These are phyloP conservation scores for Myotis daubentonii DNA, from an alignment of 2,797 vertebrate genomes.

Conservation along the genomic window DNA sequence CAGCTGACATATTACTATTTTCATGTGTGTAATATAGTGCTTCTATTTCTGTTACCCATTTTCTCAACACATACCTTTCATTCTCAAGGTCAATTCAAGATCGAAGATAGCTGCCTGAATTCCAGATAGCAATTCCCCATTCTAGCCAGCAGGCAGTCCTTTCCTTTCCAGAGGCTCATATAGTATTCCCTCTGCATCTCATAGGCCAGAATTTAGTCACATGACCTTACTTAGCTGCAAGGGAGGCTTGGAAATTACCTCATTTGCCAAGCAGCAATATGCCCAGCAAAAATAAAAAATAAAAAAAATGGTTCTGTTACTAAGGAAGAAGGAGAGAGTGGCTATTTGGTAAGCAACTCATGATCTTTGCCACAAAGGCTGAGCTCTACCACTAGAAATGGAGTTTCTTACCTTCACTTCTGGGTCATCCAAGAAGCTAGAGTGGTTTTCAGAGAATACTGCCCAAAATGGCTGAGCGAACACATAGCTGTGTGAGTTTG, in stretches of 20 bases:
- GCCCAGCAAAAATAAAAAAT: not conserved
- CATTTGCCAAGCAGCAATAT: not conserved
- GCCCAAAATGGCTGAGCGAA: not conserved
- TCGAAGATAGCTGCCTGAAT: not conserved
- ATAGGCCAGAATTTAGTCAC: not conserved
- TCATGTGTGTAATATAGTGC: not conserved
- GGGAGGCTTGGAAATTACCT: not conserved
- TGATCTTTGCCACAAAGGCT: not conserved
- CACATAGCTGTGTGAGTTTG: not conserved
- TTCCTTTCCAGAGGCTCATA: not conserved
- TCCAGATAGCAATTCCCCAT: not conserved
- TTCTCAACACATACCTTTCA: not conserved
- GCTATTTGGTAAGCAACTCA: not conserved
- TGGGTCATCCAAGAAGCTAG: not conserved
- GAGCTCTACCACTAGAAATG: not conserved
- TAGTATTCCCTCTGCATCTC: not conserved
- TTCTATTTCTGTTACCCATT: not conserved
- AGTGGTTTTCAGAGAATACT: not conserved
- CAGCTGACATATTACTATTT: not conserved
- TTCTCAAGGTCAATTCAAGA: not conserved
- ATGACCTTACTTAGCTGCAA: not conserved
- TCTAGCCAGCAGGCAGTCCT: not conserved
- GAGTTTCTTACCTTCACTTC: slow-evolving; percentile 38
- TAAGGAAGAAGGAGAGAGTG: not conserved
- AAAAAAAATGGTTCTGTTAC: not conserved